Percentiles rank a stretch among this genome's conserved stretches.
Evolutionary conservation across 2,888 invertebrate genomes (phyloP).

Genomic region (Sphaerophoria rueppellii): DNA sequence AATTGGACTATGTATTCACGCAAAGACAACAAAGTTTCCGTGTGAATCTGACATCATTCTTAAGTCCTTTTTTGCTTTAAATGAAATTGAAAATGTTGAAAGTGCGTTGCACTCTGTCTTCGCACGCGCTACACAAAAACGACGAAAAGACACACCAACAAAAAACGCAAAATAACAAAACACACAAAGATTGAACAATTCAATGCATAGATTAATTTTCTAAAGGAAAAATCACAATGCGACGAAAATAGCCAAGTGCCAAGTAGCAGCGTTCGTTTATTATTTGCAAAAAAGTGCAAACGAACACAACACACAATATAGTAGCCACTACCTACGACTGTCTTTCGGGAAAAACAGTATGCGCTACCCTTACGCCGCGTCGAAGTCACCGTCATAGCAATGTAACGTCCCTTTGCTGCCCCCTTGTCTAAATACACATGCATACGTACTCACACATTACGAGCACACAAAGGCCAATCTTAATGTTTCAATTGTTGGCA

Average conservation of each 20-base stretch:
- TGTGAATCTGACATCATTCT: conserved; percentile 15
- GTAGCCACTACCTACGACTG: conserved; percentile 61
- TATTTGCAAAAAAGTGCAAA: conserved; percentile 49
- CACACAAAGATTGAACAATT: conserved; percentile 57
- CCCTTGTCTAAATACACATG: conserved; percentile 47
- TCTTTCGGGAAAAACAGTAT: conserved; percentile 64
- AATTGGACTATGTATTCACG: neutral
- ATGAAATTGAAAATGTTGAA: neutral
- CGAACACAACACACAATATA: conserved; percentile 50
- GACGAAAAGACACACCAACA: conserved; percentile 1
- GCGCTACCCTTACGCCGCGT: conserved; percentile 1
- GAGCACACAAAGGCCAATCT: conserved; percentile 72
- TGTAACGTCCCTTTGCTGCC: neutral
- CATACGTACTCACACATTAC: conserved; percentile 47
- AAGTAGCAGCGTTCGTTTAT: conserved; percentile 37
- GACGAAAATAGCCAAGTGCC: conserved; percentile 65
- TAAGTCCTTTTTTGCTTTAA: conserved; percentile 5
- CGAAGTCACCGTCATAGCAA: neutral
- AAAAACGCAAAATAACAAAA: neutral
- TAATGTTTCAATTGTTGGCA: conserved; percentile 74
- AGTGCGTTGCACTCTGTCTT: conserved; percentile 6
- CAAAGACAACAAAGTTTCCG: neutral
- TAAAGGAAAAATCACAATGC: conserved; percentile 65
- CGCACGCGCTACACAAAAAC: conserved; percentile 11
- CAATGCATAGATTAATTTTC: conserved; percentile 69